A percentile compares a stretch with the other conserved stretches of the same genome.
Evolutionary conservation across 2,113 vertebrate genomes (phyloP).

Genomic region (Pelodiscus sinensis): DNA sequence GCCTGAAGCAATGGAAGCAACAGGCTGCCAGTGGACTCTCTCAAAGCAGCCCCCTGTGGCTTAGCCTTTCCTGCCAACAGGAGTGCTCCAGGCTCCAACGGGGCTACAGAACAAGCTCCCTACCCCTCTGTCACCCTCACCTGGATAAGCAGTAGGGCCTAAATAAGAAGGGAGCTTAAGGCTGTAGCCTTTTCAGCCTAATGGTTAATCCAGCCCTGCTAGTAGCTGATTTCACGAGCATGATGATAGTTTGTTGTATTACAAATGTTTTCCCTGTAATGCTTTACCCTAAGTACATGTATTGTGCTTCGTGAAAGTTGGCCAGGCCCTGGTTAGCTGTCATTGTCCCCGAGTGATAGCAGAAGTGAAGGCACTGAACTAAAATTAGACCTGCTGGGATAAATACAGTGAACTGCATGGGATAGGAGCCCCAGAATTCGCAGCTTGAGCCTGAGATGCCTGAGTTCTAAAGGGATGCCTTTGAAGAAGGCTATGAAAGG

Average conservation of each 20-base stretch:
- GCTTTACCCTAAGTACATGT: background rate
- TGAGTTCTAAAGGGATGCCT: background rate
- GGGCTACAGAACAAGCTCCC: too few species aligned
- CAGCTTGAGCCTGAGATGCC: background rate
- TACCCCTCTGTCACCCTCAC: too few species aligned
- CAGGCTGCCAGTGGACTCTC: too few species aligned
- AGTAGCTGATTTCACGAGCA: background rate
- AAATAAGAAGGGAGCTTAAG: too few species aligned
- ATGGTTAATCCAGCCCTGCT: background rate
- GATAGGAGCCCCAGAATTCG: background rate
- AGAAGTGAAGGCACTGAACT: background rate
- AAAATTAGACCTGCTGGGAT: background rate
- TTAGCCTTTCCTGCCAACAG: too few species aligned
- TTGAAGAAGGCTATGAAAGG: background rate
- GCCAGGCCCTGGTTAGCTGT: background rate
- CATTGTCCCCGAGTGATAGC: background rate
- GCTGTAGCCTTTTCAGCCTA: too few species aligned
- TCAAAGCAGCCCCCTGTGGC: too few species aligned
- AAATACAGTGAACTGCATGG: background rate
- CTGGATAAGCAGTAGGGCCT: too few species aligned
- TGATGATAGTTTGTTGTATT: background rate
- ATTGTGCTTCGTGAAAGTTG: background rate
- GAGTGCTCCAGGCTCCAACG: too few species aligned
- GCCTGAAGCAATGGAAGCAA: too few species aligned
- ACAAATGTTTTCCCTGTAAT: background rate